Evolutionary conservation across 2,797 vertebrate genomes (phyloP).

Genomic region (Morelia viridis): DNA sequence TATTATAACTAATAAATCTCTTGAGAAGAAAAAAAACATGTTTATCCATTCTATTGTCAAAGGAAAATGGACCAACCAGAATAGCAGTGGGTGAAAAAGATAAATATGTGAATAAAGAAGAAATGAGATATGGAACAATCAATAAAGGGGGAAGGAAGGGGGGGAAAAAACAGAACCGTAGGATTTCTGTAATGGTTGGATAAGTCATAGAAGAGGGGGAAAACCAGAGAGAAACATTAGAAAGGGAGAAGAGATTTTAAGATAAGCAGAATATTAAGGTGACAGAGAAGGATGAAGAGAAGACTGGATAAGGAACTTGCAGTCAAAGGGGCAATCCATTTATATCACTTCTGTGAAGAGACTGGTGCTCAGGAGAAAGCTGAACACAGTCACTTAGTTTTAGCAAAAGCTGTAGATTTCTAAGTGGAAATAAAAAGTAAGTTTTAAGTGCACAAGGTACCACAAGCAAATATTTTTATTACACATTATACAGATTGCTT

Average conservation of each 20-base stretch:
- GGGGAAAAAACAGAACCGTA: background rate
- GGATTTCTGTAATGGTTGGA: slow-evolving; percentile 8
- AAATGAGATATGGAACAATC: slow-evolving; percentile 15
- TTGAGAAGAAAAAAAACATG: background rate
- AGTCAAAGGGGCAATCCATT: slow-evolving; percentile 36
- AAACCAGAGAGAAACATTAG: slow-evolving; percentile 15
- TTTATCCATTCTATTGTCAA: slow-evolving; percentile 20
- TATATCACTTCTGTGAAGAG: slow-evolving; percentile 10
- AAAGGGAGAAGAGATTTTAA: slow-evolving; percentile 33
- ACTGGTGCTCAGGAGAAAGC: slow-evolving; percentile 11
- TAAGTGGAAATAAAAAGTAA: slow-evolving; percentile 16
- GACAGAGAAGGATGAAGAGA: slow-evolving; percentile 26
- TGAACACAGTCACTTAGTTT: slow-evolving; percentile 2
- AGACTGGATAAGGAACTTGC: background rate
- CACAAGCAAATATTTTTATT: slow-evolving; percentile 33
- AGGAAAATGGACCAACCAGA: slow-evolving; percentile 22
- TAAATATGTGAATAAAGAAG: slow-evolving; percentile 12
- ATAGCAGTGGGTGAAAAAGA: background rate
- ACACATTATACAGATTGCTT: slow-evolving; percentile 49
- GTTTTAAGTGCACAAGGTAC: background rate
- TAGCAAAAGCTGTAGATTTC: slow-evolving; percentile 32
- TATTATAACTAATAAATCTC: slow-evolving; percentile 2
- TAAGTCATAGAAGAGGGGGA: background rate
- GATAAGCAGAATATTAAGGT: slow-evolving; percentile 31
- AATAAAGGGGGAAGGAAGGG: background rate